Conservation (phyloP, 1,140 invertebrate species). For the Laupala kohalensis region DNA sequence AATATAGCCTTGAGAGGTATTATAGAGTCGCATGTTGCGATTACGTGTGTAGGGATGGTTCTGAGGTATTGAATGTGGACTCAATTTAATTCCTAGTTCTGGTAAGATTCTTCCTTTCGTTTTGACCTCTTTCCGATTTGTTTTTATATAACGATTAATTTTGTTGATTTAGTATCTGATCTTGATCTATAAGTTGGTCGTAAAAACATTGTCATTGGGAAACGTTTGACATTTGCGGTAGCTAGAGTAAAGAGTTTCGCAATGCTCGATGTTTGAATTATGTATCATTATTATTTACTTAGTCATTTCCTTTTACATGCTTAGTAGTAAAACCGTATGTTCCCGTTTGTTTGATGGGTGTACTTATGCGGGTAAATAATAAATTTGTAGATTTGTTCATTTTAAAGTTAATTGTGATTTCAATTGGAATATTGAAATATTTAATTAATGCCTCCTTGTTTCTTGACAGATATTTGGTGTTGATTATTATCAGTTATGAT, state of each 20-base stretch:
- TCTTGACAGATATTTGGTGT: background rate
- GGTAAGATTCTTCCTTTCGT: background rate
- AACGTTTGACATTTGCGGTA: background rate
- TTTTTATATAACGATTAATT: background rate
- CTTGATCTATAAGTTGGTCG: background rate
- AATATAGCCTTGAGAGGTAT: background rate
- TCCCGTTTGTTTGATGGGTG: background rate
- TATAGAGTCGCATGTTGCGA: background rate
- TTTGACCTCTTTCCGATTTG: background rate
- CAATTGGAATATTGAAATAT: background rate
- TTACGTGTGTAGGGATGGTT: background rate
- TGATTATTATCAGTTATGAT: constrained; percentile 15
- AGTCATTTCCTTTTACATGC: background rate
- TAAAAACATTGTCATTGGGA: background rate
- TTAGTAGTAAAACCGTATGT: background rate
- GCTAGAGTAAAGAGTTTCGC: background rate
- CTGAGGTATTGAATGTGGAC: background rate
- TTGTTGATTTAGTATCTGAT: background rate
- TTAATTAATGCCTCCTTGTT: background rate
- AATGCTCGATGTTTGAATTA: background rate
- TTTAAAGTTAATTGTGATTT: background rate
- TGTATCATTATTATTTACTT: background rate
- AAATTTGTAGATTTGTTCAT: background rate
- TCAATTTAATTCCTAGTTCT: background rate
- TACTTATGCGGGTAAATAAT: background rate